Base-by-base conservation (phyloP, 2,113 vertebrate genomes). In the Galbula dea region DNA sequence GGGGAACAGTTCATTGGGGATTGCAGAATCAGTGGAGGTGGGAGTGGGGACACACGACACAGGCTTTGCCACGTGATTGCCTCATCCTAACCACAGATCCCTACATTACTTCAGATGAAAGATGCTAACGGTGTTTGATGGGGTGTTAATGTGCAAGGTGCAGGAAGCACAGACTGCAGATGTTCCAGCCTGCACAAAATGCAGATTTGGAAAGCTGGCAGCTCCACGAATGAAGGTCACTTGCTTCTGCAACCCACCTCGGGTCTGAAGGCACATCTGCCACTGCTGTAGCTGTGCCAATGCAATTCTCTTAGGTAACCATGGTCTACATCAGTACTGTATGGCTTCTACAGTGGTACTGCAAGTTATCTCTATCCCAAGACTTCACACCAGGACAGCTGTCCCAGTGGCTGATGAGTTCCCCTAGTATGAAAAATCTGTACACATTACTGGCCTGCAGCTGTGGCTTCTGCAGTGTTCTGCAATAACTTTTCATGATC, bases 101-200 rank as follows among this genome's bases (percentile, higher is more conserved):
- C 26, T 54, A 18, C 11, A 7, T 41, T 81, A 22, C 8, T 72
- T 57, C 39, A 59, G 52, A 58, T 43, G 9, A 71, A 83, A 83
- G 73, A 86, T 21, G 27, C 27, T 89, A 75, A 75, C 22, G 77
- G 61, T 94, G 27, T 22, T 81, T 86, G 86, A 63, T 39, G 75
- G 54, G 36, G 30, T 48, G 77, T 88, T 74, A 66, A 78, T 3
- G 30, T 39, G 48, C 62, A 54, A 30, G 7, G n/a, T 59, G 46
- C 30, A 80, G 29, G 37, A 58, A 83, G 34, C 27, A 81, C 55
- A n/a, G 0, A 0, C 49, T 85, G 71, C 75, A 89, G 72, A 59
- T 78, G 65, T 81, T 51, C 48, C 55, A 62, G 39, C 3, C 85
- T 77, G 63, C 18, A 62, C 29, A 66, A 74, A 91, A 29, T 3